These are phyloP conservation scores for Phalacrocorax carbo DNA, from an alignment of 2,113 vertebrate species.

Conservation along the genomic window DNA sequence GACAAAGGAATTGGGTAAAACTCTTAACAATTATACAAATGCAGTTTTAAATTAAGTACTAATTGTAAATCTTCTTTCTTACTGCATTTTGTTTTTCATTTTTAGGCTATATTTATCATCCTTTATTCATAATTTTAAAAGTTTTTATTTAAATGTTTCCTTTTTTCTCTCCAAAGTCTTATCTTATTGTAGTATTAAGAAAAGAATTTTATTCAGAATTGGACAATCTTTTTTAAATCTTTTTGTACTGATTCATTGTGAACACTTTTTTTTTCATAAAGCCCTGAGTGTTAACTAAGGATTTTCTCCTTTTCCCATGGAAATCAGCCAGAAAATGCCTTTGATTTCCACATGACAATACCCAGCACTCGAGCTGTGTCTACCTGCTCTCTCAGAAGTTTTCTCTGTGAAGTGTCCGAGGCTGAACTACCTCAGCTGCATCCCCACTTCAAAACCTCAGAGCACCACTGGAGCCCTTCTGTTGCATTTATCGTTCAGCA, in stretches of 20 bases:
- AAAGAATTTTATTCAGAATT: conserved; percentile 18
- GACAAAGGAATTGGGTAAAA: conserved; percentile 41
- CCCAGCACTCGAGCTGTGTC: neutral
- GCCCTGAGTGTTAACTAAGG: neutral
- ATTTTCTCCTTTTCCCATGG: neutral
- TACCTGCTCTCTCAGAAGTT: neutral
- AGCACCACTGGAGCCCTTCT: neutral
- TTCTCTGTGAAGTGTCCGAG: fast-evolving
- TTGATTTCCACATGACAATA: neutral
- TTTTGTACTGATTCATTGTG: conserved; percentile 2
- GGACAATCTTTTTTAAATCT: neutral
- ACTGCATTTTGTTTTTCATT: conserved; percentile 45
- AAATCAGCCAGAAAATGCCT: neutral
- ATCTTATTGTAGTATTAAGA: neutral
- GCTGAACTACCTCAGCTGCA: neutral
- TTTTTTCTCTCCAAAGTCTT: neutral
- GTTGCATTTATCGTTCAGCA: neutral
- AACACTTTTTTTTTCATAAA: neutral
- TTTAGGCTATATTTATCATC: conserved; percentile 30
- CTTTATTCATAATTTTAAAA: conserved; percentile 36
- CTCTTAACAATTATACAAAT: conserved; percentile 55
- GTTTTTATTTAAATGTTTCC: conserved; percentile 47
- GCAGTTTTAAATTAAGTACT: conserved; percentile 37
- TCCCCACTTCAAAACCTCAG: neutral
- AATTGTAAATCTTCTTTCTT: conserved; percentile 47